Percentiles rank a stretch among this genome's conserved stretches.
These are phyloP conservation scores for Atta cephalotes DNA, from an alignment of 1,140 invertebrate genomes.

Conservation along the genomic window DNA sequence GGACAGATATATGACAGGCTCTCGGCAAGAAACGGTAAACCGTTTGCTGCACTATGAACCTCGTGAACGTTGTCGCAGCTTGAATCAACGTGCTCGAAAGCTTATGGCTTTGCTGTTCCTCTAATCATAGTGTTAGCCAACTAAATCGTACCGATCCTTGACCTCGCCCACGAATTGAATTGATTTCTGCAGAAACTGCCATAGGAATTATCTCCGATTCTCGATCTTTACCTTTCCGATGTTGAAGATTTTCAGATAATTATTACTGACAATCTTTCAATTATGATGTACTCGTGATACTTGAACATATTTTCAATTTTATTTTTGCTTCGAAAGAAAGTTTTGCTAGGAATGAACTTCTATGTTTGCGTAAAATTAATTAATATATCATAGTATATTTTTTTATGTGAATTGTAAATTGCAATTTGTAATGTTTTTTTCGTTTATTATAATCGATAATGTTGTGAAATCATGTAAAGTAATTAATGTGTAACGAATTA, in stretches of 20 bases:
- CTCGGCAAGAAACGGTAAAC: slow-evolving; percentile 72
- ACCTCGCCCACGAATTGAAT: slow-evolving; percentile 31
- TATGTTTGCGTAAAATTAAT: neutral
- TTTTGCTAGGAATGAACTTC: neutral
- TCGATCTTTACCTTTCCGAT: neutral
- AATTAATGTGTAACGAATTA: slow-evolving; percentile 40
- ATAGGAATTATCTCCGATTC: neutral
- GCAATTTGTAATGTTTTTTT: neutral
- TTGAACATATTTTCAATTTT: neutral
- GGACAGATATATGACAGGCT: slow-evolving; percentile 15
- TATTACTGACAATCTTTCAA: neutral
- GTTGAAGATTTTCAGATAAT: neutral
- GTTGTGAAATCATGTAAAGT: slow-evolving; percentile 14
- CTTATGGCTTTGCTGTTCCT: neutral
- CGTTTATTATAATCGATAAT: neutral
- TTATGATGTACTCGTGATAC: neutral
- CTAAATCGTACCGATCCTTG: slow-evolving; percentile 63
- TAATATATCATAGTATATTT: neutral
- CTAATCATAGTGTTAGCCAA: slow-evolving; percentile 30
- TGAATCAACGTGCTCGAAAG: neutral
- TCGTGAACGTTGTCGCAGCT: slow-evolving; percentile 52
- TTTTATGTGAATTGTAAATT: neutral
- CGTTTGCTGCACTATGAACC: slow-evolving; percentile 61
- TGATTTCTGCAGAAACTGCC: slow-evolving; percentile 38
- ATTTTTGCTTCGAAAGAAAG: neutral